Evolutionary conservation across 1,140 invertebrate genomes (phyloP), one percentile per base, ranked within the genome.

Genomic region (Drosophila fuyamai): DNA sequence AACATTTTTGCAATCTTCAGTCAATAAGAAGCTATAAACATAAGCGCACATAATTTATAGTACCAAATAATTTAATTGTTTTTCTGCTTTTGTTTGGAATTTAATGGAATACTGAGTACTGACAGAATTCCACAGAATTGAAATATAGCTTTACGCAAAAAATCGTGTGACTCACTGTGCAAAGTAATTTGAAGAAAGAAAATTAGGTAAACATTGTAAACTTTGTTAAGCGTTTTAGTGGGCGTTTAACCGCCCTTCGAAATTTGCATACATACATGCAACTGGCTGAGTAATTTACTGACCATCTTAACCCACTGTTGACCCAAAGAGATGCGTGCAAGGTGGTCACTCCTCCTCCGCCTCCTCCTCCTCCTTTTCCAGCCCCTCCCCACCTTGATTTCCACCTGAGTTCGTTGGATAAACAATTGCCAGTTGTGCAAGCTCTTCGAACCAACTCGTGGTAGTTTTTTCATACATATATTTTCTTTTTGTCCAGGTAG

Each of bases 261-360:
- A 70, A 71, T 70, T 71, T 71, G 66, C 68, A 71, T 50, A n/a
- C 32, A 9, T 68, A n/a, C 41, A 13, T 70, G 67, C 48, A 44
- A 47, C 14, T 23, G 12, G 7, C 23, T n/a, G 14, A 7, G 2
- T 57, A 46, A 57, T 40, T 70, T 41, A 32, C 47, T 56, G 35
- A 29, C 16, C 35, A 48, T 57, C 51, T 47, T 29, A 27, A 65
- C 63, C 44, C 14, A 36, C 14, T 35, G 35, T 38, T 67, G 61
- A 67, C 60, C 60, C 44, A 38, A 70, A 36, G 54, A 58, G 51
- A 36, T 71, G 67, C 36, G 47, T 47, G 66, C 66, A 44, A 12
- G 14, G 41, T n/a, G 16, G 44, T n/a, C 36, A 56, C 51, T 13
- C 23, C 65, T 53, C 38, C 55, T 13, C 23, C 65, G 46, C 38